These are phyloP conservation scores for Miichthys miiuy DNA, from an alignment of 2,797 vertebrate species.

Conservation along the genomic window DNA sequence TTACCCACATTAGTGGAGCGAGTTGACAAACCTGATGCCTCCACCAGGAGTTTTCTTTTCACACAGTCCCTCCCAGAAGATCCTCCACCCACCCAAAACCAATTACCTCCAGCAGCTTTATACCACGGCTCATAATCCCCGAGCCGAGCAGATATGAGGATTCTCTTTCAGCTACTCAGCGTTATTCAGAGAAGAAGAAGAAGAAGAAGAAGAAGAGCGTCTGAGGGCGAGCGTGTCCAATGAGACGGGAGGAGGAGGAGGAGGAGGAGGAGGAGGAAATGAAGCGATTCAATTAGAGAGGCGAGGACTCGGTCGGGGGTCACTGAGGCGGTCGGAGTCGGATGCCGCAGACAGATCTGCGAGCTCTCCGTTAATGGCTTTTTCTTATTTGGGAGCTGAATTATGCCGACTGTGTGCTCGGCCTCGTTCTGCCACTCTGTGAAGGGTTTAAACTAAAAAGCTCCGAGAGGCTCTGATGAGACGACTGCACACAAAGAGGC, in stretches of 20 bases:
- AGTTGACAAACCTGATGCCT: conserved; percentile 55
- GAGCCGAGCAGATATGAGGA: conserved; percentile 46
- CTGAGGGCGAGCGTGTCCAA: conserved; percentile 36
- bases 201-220: conserved; percentile 30
- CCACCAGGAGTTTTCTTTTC: conserved; percentile 48
- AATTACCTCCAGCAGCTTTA: conserved; percentile 67
- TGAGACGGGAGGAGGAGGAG: conserved; percentile 35
- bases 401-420: conserved; percentile 58
- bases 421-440: conserved; percentile 67
- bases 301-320: conserved; percentile 52
- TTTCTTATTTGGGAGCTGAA: conserved; percentile 61
- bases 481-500: conserved; percentile 24
- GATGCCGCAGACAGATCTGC: conserved; percentile 59
- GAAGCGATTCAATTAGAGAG: conserved; percentile 66
- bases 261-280: conserved; percentile 39
- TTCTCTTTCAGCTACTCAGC: conserved; percentile 61
- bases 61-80: conserved; percentile 18
- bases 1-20: conserved; percentile 49
- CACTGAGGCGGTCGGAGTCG: conserved; percentile 38
- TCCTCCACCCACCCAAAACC: conserved; percentile 50
- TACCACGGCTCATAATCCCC: conserved; percentile 58
- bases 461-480: conserved; percentile 49
- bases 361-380: conserved; percentile 58
- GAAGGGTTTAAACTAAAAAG: conserved; percentile 52
- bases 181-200: conserved; percentile 48